These are phyloP conservation scores for Triplophysa tibetana DNA, from an alignment of 2,113 vertebrate species.

Conservation along the genomic window DNA sequence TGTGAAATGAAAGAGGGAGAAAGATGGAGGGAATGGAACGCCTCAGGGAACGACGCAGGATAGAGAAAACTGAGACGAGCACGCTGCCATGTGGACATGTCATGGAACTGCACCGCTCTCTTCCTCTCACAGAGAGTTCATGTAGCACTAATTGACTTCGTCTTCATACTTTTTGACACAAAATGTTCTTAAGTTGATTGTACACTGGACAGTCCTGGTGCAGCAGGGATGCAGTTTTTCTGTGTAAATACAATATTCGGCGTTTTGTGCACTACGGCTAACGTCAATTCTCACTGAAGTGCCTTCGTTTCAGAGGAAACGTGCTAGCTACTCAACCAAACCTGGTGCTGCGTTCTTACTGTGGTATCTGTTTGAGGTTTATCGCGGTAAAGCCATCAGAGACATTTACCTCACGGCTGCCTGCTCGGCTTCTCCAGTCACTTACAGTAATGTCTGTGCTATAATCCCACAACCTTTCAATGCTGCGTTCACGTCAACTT, in stretches of 20 bases:
- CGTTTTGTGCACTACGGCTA: conserved; percentile 14
- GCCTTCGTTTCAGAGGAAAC: conserved; percentile 35
- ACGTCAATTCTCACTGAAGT: conserved; percentile 36
- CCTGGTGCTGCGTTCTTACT: conserved; percentile 21
- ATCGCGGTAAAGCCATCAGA: conserved; percentile 37
- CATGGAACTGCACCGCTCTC: conserved; percentile 18
- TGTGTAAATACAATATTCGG: conserved; percentile 49
- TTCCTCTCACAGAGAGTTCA: conserved; percentile 48
- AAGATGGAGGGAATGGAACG: conserved; percentile 29
- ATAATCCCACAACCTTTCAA: neutral
- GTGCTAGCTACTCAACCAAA: conserved; percentile 15
- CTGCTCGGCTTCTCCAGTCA: neutral
- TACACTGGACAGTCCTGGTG: conserved; percentile 70
- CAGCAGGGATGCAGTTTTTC: conserved; percentile 1
- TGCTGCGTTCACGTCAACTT: neutral
- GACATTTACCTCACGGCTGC: conserved; percentile 41
- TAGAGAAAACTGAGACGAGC: neutral
- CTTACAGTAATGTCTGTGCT: neutral
- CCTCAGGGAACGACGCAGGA: neutral
- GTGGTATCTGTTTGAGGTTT: conserved; percentile 44
- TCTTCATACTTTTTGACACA: conserved; percentile 34
- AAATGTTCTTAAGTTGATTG: conserved; percentile 53
- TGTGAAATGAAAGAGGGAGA: conserved; percentile 67
- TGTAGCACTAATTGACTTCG: conserved; percentile 14
- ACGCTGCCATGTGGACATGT: conserved; percentile 31